Evolutionary conservation across 2,888 invertebrate genomes (phyloP).

Genomic region (Malachius bipustulatus): DNA sequence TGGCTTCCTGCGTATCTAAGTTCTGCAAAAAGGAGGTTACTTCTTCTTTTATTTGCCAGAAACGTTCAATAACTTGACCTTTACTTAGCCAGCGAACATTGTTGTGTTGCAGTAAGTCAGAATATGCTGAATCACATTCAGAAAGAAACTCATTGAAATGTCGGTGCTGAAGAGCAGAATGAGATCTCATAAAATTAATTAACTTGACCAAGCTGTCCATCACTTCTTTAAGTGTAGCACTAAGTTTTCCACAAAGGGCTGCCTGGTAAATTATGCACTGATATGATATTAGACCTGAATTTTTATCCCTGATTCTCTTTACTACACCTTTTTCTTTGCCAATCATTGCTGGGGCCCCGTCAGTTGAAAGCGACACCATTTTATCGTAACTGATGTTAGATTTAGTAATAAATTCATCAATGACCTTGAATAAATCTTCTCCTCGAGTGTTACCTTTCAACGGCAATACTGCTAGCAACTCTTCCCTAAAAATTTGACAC

Average conservation of each 20-base stretch:
- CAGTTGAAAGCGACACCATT: background rate
- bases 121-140: slow-evolving; percentile 22
- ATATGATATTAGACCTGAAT: slow-evolving; percentile 17
- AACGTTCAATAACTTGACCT: slow-evolving; percentile 13
- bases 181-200: slow-evolving; percentile 21
- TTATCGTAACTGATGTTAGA: background rate
- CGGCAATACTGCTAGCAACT: slow-evolving; percentile 15
- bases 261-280: slow-evolving; percentile 19
- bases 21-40: slow-evolving; percentile 18
- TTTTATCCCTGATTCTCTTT: slow-evolving; percentile 10
- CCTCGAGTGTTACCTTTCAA: background rate
- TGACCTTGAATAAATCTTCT: slow-evolving; percentile 1
- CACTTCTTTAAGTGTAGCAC: slow-evolving; percentile 17
- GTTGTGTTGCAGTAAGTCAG: slow-evolving; percentile 21
- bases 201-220: slow-evolving; percentile 20
- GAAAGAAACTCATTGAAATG: slow-evolving; percentile 18
- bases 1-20: slow-evolving; percentile 19
- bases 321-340: slow-evolving; percentile 16
- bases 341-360: slow-evolving; percentile 7
- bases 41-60: slow-evolving; percentile 16
- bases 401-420: background rate
- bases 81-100: slow-evolving; percentile 20
- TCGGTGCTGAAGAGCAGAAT: slow-evolving; percentile 17
- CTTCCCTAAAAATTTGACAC: slow-evolving; percentile 16
- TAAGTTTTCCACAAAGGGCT: slow-evolving; percentile 17